phyloP scores from a whole-genome alignment of 2,888 invertebrate genomes.

The Eupithecia abbreviata region DNA sequence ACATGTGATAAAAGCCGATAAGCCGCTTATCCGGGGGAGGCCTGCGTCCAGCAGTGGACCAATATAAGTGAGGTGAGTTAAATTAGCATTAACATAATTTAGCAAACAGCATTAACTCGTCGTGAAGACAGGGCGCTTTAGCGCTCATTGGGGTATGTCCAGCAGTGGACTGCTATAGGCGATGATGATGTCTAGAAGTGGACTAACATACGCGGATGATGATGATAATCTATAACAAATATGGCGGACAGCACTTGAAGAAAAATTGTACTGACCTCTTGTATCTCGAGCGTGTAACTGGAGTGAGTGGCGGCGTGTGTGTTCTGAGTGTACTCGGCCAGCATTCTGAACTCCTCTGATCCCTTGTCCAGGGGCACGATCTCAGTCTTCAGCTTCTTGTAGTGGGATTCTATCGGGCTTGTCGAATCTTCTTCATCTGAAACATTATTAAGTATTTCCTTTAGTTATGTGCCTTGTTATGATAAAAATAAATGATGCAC shows the following conservation, averaged over 20 bases:
- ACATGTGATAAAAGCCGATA: no score
- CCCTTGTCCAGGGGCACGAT: conserved; percentile 87
- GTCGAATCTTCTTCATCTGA: conserved; percentile 53
- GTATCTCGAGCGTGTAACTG: conserved; percentile 69
- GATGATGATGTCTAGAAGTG: no score
- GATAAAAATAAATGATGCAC: not conserved
- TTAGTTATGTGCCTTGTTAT: not conserved
- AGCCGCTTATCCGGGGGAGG: no score
- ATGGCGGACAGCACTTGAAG: not conserved
- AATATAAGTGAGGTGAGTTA: no score
- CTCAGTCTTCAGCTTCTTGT: conserved; percentile 92
- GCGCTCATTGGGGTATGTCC: no score
- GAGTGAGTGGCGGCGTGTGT: conserved; percentile 97
- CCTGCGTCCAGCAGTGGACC: no score
- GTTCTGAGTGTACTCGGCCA: conserved; percentile 92
- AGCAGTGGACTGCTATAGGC: no score
- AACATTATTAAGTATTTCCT: not conserved
- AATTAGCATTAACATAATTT: no score
- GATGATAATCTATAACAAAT: not conserved
- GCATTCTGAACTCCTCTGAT: conserved; percentile 88
- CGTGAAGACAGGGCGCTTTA: no score
- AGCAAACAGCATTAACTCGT: no score
- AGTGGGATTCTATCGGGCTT: conserved; percentile 92
- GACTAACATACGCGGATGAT: no score
- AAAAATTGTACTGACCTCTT: conserved; percentile 56